Evolutionary conservation across 2,113 vertebrate species (phyloP).

Genomic region (Menidia beryllina): DNA sequence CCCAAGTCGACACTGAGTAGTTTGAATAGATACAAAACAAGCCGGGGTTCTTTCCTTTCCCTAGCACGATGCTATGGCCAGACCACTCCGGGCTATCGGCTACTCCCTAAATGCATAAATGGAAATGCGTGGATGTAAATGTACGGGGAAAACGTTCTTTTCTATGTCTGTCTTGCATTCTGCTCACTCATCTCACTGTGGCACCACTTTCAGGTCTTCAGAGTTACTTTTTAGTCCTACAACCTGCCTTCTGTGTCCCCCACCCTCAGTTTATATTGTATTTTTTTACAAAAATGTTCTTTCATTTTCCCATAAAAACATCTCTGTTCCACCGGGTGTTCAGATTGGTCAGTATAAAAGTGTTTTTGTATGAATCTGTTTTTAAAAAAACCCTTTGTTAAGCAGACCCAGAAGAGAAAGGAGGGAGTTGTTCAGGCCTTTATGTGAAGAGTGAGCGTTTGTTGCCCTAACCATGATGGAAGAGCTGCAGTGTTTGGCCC

Average conservation of each 20-base stretch:
- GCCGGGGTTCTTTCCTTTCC: background rate
- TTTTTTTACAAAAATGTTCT: too few species aligned
- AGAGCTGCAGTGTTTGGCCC: constrained; percentile 40
- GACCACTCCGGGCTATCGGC: background rate
- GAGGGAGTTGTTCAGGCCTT: constrained; percentile 48
- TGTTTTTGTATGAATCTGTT: constrained; percentile 29
- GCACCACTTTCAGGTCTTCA: background rate
- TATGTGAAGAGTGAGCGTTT: constrained; percentile 24
- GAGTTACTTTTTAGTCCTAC: background rate
- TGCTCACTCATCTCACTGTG: background rate
- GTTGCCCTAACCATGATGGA: constrained; percentile 35
- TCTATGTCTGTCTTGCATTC: background rate
- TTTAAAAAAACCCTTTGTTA: constrained; percentile 17
- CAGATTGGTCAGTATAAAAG: constrained; percentile 33
- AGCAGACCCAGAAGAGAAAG: constrained; percentile 21
- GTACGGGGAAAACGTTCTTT: too few species aligned
- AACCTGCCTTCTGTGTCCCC: background rate
- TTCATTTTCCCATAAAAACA: constrained; percentile 13
- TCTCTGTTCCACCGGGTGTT: constrained; percentile 18
- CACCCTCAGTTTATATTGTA: background rate
- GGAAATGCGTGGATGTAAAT: too few species aligned
- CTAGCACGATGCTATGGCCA: background rate
- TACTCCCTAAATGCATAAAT: too few species aligned
- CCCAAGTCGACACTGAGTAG: background rate
- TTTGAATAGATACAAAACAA: background rate